A percentile compares a stretch with the other conserved stretches of the same genome.
phyloP scores from a whole-genome alignment of 1,140 invertebrate species.

The Mamestra configurata region DNA sequence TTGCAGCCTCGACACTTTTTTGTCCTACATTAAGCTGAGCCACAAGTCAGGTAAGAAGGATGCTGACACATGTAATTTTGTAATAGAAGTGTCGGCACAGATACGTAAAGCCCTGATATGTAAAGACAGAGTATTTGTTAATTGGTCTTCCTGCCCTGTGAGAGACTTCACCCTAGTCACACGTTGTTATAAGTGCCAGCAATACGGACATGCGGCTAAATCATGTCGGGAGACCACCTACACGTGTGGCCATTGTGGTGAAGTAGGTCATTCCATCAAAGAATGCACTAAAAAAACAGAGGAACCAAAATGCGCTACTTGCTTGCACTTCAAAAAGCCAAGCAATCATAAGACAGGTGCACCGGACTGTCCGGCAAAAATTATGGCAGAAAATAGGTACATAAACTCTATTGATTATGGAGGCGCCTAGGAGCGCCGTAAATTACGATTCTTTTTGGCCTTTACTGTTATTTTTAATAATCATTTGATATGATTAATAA shows the following conservation, averaged over 20 bases:
- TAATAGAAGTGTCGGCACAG: neutral
- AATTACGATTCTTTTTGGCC: neutral
- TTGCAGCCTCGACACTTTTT: neutral
- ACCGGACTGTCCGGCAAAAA: neutral
- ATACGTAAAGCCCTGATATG: neutral
- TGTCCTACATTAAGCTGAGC: neutral
- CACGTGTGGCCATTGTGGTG: slow-evolving; percentile 1
- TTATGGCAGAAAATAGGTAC: neutral
- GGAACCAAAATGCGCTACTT: slow-evolving; percentile 4
- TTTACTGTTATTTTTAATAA: no score
- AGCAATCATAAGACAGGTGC: neutral
- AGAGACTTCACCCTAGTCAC: neutral
- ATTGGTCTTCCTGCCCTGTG: neutral
- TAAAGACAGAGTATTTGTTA: neutral
- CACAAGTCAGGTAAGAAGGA: neutral
- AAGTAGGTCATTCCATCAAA: neutral
- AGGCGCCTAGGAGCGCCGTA: no score
- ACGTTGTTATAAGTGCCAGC: neutral
- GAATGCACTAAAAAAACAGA: neutral
- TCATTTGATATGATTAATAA: neutral
- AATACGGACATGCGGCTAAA: neutral
- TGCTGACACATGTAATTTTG: neutral
- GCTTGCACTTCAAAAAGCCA: neutral
- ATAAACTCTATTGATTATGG: slow-evolving; percentile 6
- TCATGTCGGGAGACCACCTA: neutral